phyloP scores from a whole-genome alignment of 2,797 vertebrate species.

The Cyprinella venusta region DNA sequence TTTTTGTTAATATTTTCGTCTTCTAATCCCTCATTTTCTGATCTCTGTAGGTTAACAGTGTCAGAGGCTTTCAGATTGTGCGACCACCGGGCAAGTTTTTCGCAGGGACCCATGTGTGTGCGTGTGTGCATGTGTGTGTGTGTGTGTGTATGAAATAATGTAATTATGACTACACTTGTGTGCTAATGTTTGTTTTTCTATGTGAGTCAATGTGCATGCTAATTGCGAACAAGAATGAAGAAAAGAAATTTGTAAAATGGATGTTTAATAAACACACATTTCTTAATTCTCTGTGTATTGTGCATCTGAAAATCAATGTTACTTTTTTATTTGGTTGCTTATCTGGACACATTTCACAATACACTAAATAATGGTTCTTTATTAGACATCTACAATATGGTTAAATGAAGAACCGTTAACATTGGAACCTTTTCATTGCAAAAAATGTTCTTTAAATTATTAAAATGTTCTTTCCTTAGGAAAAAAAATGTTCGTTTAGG shows the following conservation, averaged over 20 bases:
- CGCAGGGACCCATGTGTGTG: neutral
- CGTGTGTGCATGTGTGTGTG: conserved; percentile 56
- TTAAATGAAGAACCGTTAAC: no score
- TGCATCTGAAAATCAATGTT: neutral
- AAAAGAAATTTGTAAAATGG: no score
- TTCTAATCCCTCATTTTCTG: neutral
- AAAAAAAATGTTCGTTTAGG: no score
- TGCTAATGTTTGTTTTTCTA: conserved; percentile 43
- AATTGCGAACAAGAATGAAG: neutral
- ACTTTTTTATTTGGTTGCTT: neutral
- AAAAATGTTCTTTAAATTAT: neutral
- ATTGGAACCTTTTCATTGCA: no score
- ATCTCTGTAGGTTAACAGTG: conserved; percentile 26
- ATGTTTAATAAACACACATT: conserved; percentile 43
- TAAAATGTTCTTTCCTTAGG: neutral
- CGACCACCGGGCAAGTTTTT: conserved; percentile 9
- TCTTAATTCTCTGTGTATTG: neutral
- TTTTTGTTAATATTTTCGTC: neutral
- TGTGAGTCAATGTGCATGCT: neutral
- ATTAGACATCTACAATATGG: neutral
- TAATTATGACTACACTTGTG: neutral
- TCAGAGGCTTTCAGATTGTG: conserved; percentile 1
- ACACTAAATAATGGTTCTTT: neutral
- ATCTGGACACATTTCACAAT: neutral
- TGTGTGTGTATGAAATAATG: neutral